Evolutionary conservation across 2,797 vertebrate species (phyloP).

Genomic region (Squalus acanthias): DNA sequence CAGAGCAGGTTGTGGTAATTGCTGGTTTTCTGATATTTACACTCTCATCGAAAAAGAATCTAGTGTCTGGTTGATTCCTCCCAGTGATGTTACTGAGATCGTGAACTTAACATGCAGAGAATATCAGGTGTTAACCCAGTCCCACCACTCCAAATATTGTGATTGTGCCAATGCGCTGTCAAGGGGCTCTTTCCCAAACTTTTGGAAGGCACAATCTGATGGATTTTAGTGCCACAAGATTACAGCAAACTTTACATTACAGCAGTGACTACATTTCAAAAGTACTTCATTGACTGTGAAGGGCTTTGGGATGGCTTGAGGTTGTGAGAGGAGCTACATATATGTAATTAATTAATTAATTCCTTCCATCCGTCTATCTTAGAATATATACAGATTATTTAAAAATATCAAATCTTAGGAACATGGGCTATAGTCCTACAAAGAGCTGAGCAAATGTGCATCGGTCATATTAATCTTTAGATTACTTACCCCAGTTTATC

Average conservation of each 20-base stretch:
- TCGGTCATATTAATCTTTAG: not conserved
- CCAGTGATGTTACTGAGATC: not conserved
- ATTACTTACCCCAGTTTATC: not conserved
- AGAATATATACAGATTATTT: not conserved
- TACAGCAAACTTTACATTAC: not conserved
- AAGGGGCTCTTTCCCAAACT: not conserved
- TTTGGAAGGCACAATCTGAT: not conserved
- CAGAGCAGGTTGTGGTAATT: not conserved
- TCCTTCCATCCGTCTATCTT: not conserved
- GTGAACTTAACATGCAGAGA: not conserved
- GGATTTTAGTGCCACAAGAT: too few relatives aligned
- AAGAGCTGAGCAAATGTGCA: not conserved
- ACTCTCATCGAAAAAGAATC: not conserved
- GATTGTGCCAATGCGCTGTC: not conserved
- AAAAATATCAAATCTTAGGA: slow-evolving; percentile 8
- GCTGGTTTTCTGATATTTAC: not conserved
- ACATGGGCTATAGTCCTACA: not conserved
- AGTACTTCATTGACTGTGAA: not conserved
- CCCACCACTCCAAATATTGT: not conserved
- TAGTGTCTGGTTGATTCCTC: not conserved
- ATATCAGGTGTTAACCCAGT: not conserved
- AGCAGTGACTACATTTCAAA: not conserved
- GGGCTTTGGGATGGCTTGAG: not conserved
- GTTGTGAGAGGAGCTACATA: not conserved
- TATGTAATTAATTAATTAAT: not conserved